These are phyloP conservation scores for Mythimna albipuncta DNA, from an alignment of 2,888 invertebrate species.

Conservation along the genomic window DNA sequence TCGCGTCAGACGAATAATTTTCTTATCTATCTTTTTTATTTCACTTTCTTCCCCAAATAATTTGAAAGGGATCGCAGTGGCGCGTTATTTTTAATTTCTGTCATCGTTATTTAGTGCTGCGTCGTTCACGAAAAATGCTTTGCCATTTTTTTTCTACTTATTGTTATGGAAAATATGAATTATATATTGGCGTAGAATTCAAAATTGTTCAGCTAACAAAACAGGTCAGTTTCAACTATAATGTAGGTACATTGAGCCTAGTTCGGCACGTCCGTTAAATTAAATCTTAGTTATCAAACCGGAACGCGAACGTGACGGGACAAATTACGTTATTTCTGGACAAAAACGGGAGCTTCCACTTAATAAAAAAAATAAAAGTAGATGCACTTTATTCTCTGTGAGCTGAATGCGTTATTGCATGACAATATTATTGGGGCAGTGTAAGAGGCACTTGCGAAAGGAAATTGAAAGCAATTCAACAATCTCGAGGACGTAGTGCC, in stretches of 20 bases:
- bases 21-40: slow-evolving; percentile 75
- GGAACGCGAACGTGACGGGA: slow-evolving; percentile 10
- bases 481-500: slow-evolving; percentile 71
- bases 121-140: slow-evolving; percentile 17
- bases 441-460: slow-evolving; percentile 70
- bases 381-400: slow-evolving; percentile 57
- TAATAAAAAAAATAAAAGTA: slow-evolving; percentile 19
- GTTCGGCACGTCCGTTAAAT: slow-evolving; percentile 35
- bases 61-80: slow-evolving; percentile 58
- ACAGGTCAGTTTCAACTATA: slow-evolving; percentile 8
- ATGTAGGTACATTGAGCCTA: background rate
- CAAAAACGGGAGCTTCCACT: slow-evolving; percentile 16
- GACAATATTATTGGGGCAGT: slow-evolving; percentile 68
- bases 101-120: slow-evolving; percentile 50
- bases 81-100: slow-evolving; percentile 67
- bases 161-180: slow-evolving; percentile 1
- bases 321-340: slow-evolving; percentile 32
- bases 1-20: slow-evolving; percentile 80
- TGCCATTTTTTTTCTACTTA: slow-evolving; percentile 21
- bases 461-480: slow-evolving; percentile 80
- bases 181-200: background rate
- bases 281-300: slow-evolving; percentile 39
- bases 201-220: slow-evolving; percentile 2
- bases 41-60: slow-evolving; percentile 65
- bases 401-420: slow-evolving; percentile 69